Evolutionary conservation across 2,113 vertebrate species (phyloP).

Genomic region (Plecotus auritus): DNA sequence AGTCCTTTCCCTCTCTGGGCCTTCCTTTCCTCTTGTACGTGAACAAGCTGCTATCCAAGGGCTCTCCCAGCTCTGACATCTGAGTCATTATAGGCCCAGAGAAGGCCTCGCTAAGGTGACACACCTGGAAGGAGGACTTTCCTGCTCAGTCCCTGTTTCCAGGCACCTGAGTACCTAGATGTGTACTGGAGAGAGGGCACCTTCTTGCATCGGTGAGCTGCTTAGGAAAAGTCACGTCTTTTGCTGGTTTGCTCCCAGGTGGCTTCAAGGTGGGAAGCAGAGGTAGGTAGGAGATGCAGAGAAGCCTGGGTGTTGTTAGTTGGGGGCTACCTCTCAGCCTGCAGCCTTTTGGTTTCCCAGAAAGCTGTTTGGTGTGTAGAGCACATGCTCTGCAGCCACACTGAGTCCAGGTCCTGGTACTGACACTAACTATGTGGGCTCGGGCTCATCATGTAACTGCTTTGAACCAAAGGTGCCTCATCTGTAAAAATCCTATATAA

Average conservation of each 20-base stretch:
- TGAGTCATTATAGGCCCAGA: neutral
- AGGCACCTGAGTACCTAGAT: neutral
- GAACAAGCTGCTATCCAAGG: neutral
- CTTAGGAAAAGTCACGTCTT: neutral
- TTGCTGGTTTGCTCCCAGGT: neutral
- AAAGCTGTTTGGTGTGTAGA: neutral
- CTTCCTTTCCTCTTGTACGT: neutral
- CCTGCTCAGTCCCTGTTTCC: neutral
- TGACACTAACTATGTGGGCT: neutral
- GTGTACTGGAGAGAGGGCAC: neutral
- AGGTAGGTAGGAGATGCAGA: neutral
- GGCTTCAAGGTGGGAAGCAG: neutral
- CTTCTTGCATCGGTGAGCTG: neutral
- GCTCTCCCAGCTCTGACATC: neutral
- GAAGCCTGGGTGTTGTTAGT: neutral
- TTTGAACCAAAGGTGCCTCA: neutral
- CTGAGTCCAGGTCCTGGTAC: neutral
- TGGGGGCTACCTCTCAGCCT: neutral
- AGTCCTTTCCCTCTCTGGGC: neutral
- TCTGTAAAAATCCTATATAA: neutral
- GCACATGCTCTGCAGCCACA: fast-evolving
- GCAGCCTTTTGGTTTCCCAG: neutral
- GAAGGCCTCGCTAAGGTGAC: neutral
- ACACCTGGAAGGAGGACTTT: neutral
- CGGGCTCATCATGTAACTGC: neutral